Base-by-base conservation (phyloP, 2,797 vertebrate species). In the Chaunax sp. region DNA sequence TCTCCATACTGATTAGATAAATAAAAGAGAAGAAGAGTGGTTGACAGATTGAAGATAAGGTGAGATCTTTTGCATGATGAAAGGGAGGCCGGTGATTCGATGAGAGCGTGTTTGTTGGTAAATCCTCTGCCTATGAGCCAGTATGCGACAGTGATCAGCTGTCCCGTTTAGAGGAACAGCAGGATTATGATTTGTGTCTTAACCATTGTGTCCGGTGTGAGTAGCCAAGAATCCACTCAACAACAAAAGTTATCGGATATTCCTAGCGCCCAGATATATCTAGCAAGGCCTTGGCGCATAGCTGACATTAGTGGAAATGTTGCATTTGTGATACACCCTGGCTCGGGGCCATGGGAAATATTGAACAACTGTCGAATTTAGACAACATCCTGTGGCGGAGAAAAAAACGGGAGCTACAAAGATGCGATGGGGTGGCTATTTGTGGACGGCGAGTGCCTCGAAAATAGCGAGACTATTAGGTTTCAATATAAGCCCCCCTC, bases 401-500 rank as follows among this genome's bases (percentile, higher is more conserved):
- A 77, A 64, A 78, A 82, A 87, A 88, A 84, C 69, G 55, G 83
- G 82, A 85, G 83, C 84, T 82, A 86, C 82, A 85, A 88, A 85
- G 89, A 92, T 86, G 75, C 59, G 56, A 63, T 47, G 72, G 78
- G 59, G 78, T 56, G 78, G 78, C 93, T 95, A 94, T 94, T 94
- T 94, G 91, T 88, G 87, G 93, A 84, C 18, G 64, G 72, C 78
- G 87, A 88, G 91, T 87, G 90, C 82, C 86, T 93, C 89, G 82
- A 89, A 93, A 94, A 94, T 94, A 93, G 92, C 84, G 84, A 77
- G 83, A 74, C 93, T 84, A 49, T 94, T 92, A 59, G 88, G 90
- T 94, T 94, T 93, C 93, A 93, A 85, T 89, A 84, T 94, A 93
- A 94, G 91, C 90, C 88, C 86, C 78, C 74, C 85, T 71, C 89